These are phyloP conservation scores for Melanerpes formicivorus DNA, from an alignment of 2,113 vertebrate genomes.

Conservation along the genomic window DNA sequence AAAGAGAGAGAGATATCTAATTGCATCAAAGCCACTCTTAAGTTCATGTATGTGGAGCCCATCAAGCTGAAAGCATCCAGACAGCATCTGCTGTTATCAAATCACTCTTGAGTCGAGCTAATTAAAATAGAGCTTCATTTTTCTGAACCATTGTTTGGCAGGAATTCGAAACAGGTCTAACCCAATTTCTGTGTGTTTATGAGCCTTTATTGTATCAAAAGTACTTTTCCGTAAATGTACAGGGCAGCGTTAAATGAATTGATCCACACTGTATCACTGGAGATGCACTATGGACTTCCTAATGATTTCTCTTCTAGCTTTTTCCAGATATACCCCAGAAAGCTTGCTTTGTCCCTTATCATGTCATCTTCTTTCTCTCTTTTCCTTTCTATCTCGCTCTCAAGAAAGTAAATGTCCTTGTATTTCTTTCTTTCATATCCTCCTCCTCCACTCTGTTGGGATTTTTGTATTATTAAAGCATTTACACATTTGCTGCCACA, in stretches of 20 bases:
- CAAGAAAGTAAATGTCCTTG: constrained; percentile 59
- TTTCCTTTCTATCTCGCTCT: constrained; percentile 20
- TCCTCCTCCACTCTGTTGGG: constrained; percentile 47
- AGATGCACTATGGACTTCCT: constrained; percentile 84
- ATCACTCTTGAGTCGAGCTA: constrained; percentile 91
- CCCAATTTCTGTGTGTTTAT: constrained; percentile 97
- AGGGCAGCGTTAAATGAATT: constrained; percentile 98
- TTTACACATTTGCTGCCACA: constrained; percentile 63
- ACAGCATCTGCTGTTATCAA: constrained; percentile 87
- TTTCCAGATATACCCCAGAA: constrained; percentile 69
- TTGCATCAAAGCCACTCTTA: constrained; percentile 87
- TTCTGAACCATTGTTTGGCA: constrained; percentile 93
- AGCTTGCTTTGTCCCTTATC: constrained; percentile 56
- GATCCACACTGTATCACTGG: constrained; percentile 87
- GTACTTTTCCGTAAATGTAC: constrained; percentile 97
- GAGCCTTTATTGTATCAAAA: constrained; percentile 98
- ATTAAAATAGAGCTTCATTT: constrained; percentile 99
- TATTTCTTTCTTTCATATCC: constrained; percentile 55
- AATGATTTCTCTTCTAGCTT: constrained; percentile 83
- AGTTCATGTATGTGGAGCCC: constrained; percentile 85
- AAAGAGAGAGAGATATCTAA: constrained; percentile 83
- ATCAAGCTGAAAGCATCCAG: constrained; percentile 90
- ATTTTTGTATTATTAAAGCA: constrained; percentile 65
- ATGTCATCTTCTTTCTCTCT: constrained; percentile 46
- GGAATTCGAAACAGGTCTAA: constrained; percentile 95